phyloP scores from a whole-genome alignment of 2,113 vertebrate species.

The Lasiurus borealis region DNA sequence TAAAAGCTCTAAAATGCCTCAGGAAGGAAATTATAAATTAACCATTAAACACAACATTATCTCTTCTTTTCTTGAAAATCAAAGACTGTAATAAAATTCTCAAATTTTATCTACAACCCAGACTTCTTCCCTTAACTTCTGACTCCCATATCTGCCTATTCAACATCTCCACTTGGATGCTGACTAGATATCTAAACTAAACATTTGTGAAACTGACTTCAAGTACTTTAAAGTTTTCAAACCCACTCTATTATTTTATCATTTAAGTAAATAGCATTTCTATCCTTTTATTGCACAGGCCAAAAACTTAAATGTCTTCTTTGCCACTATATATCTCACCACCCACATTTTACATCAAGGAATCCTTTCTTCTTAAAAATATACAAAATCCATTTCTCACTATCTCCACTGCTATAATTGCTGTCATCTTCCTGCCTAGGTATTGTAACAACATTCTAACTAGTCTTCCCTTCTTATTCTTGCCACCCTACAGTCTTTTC shows the following conservation, averaged over 20 bases:
- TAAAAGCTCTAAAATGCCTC: slow-evolving; percentile 39
- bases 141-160: background rate
- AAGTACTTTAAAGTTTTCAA: background rate
- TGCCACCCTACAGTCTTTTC: too few relatives aligned
- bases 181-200: background rate
- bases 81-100: slow-evolving; percentile 26
- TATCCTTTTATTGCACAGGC: background rate
- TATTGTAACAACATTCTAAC: too few relatives aligned
- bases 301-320: too few relatives aligned
- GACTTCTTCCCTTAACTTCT: background rate
- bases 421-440: too few relatives aligned
- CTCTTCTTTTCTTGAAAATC: slow-evolving; percentile 24
- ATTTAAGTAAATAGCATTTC: background rate
- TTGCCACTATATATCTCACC: too few relatives aligned
- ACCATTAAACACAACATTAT: background rate
- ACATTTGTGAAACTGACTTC: background rate
- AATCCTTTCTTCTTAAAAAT: too few relatives aligned
- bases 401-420: too few relatives aligned
- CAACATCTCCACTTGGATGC: background rate
- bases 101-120: background rate
- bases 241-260: background rate
- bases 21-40: background rate
- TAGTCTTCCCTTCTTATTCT: too few relatives aligned
- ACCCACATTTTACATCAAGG: too few relatives aligned
- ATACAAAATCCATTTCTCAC: too few relatives aligned